Conservation (phyloP, 2,797 vertebrate species). For the Paguma larvata region DNA sequence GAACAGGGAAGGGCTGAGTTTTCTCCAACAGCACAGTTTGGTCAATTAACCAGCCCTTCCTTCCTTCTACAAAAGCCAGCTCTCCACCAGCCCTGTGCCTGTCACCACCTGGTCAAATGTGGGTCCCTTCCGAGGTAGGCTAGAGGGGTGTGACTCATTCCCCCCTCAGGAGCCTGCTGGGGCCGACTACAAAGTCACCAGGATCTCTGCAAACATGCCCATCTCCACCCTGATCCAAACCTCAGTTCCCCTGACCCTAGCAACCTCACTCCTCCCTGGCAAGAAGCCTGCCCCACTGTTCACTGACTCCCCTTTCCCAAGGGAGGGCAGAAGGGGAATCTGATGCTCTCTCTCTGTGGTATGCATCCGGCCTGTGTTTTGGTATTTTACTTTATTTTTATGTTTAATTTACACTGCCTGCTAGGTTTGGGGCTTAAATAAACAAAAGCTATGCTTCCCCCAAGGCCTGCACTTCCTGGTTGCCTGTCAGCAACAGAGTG, state of each 20-base stretch:
- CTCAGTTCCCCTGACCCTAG: background rate
- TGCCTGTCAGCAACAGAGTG: conserved; percentile 51
- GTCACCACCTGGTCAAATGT: conserved; percentile 4
- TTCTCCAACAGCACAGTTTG: background rate
- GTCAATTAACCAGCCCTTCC: background rate
- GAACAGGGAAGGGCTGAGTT: background rate
- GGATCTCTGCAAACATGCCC: conserved; percentile 36
- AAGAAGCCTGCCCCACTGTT: background rate
- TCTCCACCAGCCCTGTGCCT: background rate
- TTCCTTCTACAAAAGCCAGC: conserved; percentile 26
- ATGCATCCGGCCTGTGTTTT: conserved; percentile 15
- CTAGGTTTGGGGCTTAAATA: conserved; percentile 78
- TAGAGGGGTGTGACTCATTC: conserved; percentile 58
- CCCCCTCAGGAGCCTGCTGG: conserved; percentile 42
- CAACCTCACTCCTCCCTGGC: background rate
- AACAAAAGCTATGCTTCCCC: conserved; percentile 69
- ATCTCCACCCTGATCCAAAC: conserved; percentile 18
- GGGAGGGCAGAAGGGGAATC: conserved; percentile 23
- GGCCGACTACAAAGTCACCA: conserved; percentile 50
- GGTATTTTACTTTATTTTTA: conserved; percentile 70
- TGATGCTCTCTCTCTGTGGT: conserved; percentile 45
- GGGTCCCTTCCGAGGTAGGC: conserved; percentile 20
- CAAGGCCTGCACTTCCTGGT: conserved; percentile 71
- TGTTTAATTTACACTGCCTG: conserved; percentile 74
- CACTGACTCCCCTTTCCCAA: background rate